A percentile compares a stretch with the other conserved stretches of the same genome.
Conservation (phyloP, 2,797 vertebrate genomes). For the Nannoperca obscura region DNA sequence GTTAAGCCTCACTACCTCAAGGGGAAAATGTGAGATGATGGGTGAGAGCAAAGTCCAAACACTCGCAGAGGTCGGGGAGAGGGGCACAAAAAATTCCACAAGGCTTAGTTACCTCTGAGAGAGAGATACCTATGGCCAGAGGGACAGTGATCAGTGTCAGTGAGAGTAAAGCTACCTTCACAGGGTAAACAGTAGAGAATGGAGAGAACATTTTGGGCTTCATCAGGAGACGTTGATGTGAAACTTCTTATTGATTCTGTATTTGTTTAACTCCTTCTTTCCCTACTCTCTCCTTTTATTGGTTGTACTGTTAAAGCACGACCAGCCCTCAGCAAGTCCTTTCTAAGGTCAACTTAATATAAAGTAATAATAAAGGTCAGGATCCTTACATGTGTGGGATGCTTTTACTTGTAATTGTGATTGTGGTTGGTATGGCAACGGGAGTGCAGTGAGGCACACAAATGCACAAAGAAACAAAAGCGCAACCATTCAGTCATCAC, state of each 20-base stretch:
- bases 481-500: conserved; percentile 30
- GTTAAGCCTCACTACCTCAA: conserved; percentile 69
- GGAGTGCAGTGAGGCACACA: conserved; percentile 7
- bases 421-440: conserved; percentile 20
- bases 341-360: conserved; percentile 18
- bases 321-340: not conserved
- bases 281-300: not conserved
- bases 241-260: conserved; percentile 18
- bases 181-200: conserved; percentile 66
- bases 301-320: not conserved
- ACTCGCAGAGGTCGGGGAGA: conserved; percentile 55
- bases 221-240: not conserved
- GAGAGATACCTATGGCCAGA: conserved; percentile 61
- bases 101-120: conserved; percentile 74
- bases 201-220: conserved; percentile 10
- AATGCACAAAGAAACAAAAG: conserved; percentile 51
- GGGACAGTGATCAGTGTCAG: conserved; percentile 69
- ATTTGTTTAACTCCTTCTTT: not conserved
- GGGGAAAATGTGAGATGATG: conserved; percentile 78
- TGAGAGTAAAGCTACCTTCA: conserved; percentile 60
- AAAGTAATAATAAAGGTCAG: not conserved
- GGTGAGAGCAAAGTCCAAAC: conserved; percentile 66
- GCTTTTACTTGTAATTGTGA: conserved; percentile 1
- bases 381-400: not conserved
- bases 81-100: conserved; percentile 71